Evolutionary conservation across 2,797 vertebrate genomes (phyloP).

Genomic region (Syncerus caffer): DNA sequence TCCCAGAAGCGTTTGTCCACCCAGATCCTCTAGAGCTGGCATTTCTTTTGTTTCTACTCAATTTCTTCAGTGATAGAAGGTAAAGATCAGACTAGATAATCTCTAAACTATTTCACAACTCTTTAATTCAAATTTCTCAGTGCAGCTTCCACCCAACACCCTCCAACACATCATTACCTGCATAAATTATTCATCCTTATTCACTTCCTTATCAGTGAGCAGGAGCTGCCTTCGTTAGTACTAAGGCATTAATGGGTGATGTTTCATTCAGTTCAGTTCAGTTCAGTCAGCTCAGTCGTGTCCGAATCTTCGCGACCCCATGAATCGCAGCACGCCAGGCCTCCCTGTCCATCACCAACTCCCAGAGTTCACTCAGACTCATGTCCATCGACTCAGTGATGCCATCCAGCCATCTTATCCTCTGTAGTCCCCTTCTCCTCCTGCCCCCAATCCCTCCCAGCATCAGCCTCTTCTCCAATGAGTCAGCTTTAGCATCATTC

Average conservation of each 20-base stretch:
- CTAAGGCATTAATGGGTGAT: constrained; percentile 2
- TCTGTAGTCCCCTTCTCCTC: no score
- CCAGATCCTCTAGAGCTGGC: not conserved
- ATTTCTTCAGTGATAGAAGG: not conserved
- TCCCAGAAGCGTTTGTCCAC: not conserved
- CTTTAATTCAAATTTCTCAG: not conserved
- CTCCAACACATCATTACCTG: not conserved
- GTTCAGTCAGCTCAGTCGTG: no score
- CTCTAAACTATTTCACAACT: not conserved
- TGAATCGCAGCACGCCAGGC: no score
- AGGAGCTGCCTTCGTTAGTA: not conserved
- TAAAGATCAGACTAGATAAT: not conserved
- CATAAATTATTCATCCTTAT: not conserved
- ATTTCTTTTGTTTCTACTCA: not conserved
- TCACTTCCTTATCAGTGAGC: not conserved
- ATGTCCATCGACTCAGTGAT: no score
- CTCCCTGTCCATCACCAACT: no score
- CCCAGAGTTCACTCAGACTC: no score
- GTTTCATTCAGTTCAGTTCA: not conserved
- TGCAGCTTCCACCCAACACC: not conserved
- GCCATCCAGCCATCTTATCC: no score
- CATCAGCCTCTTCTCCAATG: no score
- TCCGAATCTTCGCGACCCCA: no score
- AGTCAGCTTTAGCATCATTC: no score
- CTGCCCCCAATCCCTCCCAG: no score